Evolutionary conservation across 92 coral and sea anemone species (phyloP), one percentile per base, ranked within the genome.

Genomic region (Phenganax marumi): DNA sequence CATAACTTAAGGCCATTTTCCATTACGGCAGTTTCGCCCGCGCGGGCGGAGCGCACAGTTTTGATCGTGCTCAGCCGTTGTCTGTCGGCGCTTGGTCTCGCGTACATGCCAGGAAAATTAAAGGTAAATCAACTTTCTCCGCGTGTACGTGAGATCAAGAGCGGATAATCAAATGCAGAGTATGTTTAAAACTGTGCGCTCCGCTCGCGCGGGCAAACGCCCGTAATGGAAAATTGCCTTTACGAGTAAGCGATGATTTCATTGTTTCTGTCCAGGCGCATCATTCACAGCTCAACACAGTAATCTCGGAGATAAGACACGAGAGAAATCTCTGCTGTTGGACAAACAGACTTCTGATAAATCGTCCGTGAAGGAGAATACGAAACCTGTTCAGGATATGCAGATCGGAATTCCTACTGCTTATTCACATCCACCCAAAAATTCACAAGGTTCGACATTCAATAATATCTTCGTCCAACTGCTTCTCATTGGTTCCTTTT

Each of bases 381-480:
- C 19, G 5, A 14, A 55, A 39, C 83, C 83, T 26, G 73, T 78
- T 8, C 83, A 78, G 33, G 83, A 78, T 50, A 78, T 78, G 83
- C 83, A 78, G 60, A 62, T 78, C 25, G 83, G 72, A 23, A 78
- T 78, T 50, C 83, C 83, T 8, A 78, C 65, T 14, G 83, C 83
- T 46, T 78, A 78, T 50, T 25, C 83, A n/a, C 17, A 11, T 22
- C 68, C 54, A 56, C 83, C 26, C 5, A 72, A 72, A 52, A 18
- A 2, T 3, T 57, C 65, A 63, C 83, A 78, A 49, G 49, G 71
- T 61, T 48, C 11, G 55, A 9, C 12, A 8, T 24, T 3, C 10
- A 46, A 68, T 56, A 14, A 33, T 33, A 33, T 33, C 43, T 33
- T 33, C 43, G 3, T 33, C 43, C 5, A 33, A 33, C 43, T 33